These are phyloP conservation scores for Leptoclinus maculatus DNA, from an alignment of 2,797 vertebrate species.

Conservation along the genomic window DNA sequence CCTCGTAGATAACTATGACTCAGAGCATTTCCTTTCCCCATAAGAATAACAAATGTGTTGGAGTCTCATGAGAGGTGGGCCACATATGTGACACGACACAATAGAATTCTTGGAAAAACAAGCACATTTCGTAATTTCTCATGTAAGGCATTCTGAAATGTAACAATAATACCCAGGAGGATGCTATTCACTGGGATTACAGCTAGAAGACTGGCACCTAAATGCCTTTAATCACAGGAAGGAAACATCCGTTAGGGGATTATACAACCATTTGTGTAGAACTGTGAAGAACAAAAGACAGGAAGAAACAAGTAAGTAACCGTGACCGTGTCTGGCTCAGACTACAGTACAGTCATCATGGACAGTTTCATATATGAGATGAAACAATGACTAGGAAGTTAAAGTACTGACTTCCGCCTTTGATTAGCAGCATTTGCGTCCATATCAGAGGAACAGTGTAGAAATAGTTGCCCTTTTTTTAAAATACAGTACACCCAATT, in stretches of 20 bases:
- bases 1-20: conserved; percentile 28
- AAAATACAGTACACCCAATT: not conserved
- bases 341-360: not conserved
- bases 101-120: conserved; percentile 26
- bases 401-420: not conserved
- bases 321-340: not conserved
- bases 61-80: conserved; percentile 29
- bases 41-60: conserved; percentile 5
- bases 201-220: conserved; percentile 24
- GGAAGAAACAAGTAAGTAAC: not conserved
- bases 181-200: conserved; percentile 28
- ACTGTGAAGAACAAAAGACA: conserved; percentile 8
- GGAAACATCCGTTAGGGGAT: conserved; percentile 15
- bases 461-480: not conserved
- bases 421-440: not conserved
- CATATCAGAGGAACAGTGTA: not conserved
- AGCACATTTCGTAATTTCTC: conserved; percentile 16
- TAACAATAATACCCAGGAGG: conserved; percentile 23
- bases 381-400: not conserved
- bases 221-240: conserved; percentile 26
- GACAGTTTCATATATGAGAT: not conserved
- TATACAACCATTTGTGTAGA: conserved; percentile 17
- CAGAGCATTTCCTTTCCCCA: conserved; percentile 14
- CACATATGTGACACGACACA: conserved; percentile 30
- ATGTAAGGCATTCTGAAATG: conserved; percentile 8